Conservation (phyloP, 2,888 invertebrate genomes). For the Dusona sp. region DNA sequence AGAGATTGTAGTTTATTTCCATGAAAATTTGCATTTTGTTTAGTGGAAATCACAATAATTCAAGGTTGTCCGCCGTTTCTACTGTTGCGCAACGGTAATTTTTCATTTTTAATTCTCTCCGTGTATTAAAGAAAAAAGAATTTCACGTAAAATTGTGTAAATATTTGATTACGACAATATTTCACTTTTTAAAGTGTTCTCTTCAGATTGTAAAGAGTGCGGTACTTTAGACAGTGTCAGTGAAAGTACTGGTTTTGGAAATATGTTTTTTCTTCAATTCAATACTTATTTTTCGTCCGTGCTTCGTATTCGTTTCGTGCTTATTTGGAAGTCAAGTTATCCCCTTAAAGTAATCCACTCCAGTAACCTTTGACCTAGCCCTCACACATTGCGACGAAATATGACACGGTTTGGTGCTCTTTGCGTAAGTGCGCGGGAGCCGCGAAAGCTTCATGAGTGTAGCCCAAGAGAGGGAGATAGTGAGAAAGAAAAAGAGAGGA, state of each 20-base stretch:
- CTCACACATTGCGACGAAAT: slow-evolving; percentile 32
- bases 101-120: too few species aligned
- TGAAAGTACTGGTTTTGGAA: not conserved
- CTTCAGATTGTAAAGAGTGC: not conserved
- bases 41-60: too few species aligned
- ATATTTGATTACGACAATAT: not conserved
- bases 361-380: not conserved
- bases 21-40: too few species aligned
- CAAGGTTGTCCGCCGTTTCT: too few species aligned
- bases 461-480: slow-evolving; percentile 28
- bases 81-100: too few species aligned
- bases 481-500: slow-evolving; percentile 12
- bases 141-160: not conserved
- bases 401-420: slow-evolving; percentile 35
- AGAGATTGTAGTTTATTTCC: too few species aligned
- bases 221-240: not conserved
- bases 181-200: not conserved
- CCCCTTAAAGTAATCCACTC: not conserved
- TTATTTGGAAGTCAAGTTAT: not conserved
- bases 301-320: not conserved
- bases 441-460: slow-evolving; percentile 55
- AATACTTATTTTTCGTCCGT: not conserved
- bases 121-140: not conserved
- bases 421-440: slow-evolving; percentile 52
- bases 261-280: not conserved